Base-by-base conservation (phyloP, 2,113 vertebrate genomes). In the Menidia beryllina region DNA sequence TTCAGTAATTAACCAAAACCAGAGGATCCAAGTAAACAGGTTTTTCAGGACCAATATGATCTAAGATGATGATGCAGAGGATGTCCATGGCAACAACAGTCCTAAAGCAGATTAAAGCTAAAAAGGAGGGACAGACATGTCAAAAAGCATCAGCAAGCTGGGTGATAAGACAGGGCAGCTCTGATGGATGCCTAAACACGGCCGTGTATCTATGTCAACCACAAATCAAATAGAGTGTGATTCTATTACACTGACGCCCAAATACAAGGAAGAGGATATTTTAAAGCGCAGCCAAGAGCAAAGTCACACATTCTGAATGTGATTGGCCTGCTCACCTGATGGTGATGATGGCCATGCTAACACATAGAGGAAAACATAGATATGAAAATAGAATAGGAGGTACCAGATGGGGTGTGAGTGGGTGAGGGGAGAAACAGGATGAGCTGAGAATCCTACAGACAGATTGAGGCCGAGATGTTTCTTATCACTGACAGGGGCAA, bases 391-490 rank as follows among this genome's bases (percentile, higher is more conserved):
- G 24, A 9, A 57, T 4, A 30, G 20, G 20, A 15, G 8, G 57
- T 45, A 47, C 41, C 56, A 84, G 69, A 84, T 77, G 63, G 69
- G 43, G 75, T 47, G 53, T 58, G 64, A 52, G 55, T 23, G 45
- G 36, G 38, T 53, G 21, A 75, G 45, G 68, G 63, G 9, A 23
- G 50, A 20, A 23, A 64, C 41, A 48, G n/a, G 17, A 25, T 17
- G 30, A 43, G 19, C 43, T 26, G 26, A 19, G 43, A 65, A 57
- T 67, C 9, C 20, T 78, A 68, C 77, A 89, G 47, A 72, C 85
- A 91, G 80, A 94, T 77, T 55, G 89, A 91, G 48, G 83, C 80
- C 24, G 84, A 69, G 49, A 91, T 83, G 77, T 82, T 86, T 75
- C 88, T 88, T 48, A 90, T 84, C 75, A 89, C 53, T 48, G 53